Conservation (phyloP, 1,140 invertebrate genomes). For the Drosophila pallidifrons region DNA sequence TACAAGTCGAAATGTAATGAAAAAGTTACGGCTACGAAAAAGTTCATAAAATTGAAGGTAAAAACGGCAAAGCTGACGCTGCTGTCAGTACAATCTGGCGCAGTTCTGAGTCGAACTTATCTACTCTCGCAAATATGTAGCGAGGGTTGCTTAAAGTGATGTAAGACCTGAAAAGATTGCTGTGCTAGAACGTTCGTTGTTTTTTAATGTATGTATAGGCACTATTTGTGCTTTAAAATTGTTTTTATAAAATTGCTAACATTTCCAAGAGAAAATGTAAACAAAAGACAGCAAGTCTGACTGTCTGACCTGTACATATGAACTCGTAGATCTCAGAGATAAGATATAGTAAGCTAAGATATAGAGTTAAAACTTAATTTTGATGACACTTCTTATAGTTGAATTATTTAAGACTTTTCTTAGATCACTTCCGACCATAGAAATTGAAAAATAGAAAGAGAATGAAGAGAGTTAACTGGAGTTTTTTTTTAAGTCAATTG, state of each 20-base stretch:
- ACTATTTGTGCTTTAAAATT: too few relatives aligned
- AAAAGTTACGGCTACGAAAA: slow-evolving; percentile 77
- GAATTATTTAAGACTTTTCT: too few relatives aligned
- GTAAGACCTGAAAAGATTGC: neutral
- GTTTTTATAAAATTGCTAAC: too few relatives aligned
- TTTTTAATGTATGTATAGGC: neutral
- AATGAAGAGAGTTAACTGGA: too few relatives aligned
- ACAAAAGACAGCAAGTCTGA: neutral
- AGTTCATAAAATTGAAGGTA: slow-evolving; percentile 80
- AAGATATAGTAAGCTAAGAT: too few relatives aligned
- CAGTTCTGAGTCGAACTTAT: slow-evolving; percentile 23
- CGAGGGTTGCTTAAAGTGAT: neutral
- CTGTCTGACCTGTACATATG: neutral
- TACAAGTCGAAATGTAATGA: slow-evolving; percentile 82
- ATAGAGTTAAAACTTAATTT: too few relatives aligned
- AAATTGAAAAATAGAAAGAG: too few relatives aligned
- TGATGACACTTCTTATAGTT: too few relatives aligned
- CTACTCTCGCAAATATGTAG: slow-evolving; percentile 3
- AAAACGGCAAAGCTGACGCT: slow-evolving; percentile 66
- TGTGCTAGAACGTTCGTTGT: neutral
- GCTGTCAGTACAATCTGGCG: slow-evolving; percentile 56
- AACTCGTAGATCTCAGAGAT: too few relatives aligned
- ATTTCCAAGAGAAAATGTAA: too few relatives aligned
- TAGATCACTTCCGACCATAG: too few relatives aligned
- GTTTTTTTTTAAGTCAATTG: too few relatives aligned